These are phyloP conservation scores for Lophius piscatorius DNA, from an alignment of 2,113 vertebrate species.

Conservation along the genomic window DNA sequence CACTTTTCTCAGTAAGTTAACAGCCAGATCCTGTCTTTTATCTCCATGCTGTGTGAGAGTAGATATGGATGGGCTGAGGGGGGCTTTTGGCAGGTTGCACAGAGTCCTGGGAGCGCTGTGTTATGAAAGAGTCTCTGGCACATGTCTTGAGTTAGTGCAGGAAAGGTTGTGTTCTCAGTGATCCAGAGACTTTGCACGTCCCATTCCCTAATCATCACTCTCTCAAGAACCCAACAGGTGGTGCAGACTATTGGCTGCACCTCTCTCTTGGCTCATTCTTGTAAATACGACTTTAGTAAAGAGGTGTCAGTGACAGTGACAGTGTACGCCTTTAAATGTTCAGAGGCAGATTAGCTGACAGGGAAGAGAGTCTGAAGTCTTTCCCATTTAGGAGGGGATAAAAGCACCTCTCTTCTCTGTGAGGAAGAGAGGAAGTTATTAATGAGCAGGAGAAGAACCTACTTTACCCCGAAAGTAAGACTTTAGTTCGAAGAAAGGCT, in stretches of 20 bases:
- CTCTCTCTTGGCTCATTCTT: conserved; percentile 56
- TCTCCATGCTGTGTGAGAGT: conserved; percentile 30
- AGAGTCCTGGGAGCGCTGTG: conserved; percentile 35
- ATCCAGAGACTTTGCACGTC: conserved; percentile 56
- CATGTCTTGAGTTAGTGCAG: conserved; percentile 50
- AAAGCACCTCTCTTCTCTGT: neutral
- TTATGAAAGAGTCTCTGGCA: conserved; percentile 66
- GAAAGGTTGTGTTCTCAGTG: conserved; percentile 38
- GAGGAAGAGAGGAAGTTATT: neutral
- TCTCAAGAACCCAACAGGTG: conserved; percentile 65
- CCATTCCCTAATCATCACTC: conserved; percentile 55
- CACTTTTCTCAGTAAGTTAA: conserved; percentile 5
- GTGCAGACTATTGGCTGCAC: conserved; percentile 42
- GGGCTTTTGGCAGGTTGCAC: conserved; percentile 47
- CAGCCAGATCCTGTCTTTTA: conserved; percentile 24
- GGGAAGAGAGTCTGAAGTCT: conserved; percentile 23
- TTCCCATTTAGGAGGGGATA: conserved; percentile 34
- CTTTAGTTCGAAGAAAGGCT: neutral
- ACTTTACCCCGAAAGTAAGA: too few species aligned
- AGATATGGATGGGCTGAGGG: conserved; percentile 43
- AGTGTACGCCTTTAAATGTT: conserved; percentile 46
- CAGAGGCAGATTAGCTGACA: conserved; percentile 55
- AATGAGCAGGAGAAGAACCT: too few species aligned
- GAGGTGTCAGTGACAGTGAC: conserved; percentile 63
- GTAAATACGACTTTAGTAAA: conserved; percentile 64